Evolutionary conservation across 2,113 vertebrate species (phyloP), one percentile per base, ranked within the genome.

Genomic region (Pseudopodoces humilis): DNA sequence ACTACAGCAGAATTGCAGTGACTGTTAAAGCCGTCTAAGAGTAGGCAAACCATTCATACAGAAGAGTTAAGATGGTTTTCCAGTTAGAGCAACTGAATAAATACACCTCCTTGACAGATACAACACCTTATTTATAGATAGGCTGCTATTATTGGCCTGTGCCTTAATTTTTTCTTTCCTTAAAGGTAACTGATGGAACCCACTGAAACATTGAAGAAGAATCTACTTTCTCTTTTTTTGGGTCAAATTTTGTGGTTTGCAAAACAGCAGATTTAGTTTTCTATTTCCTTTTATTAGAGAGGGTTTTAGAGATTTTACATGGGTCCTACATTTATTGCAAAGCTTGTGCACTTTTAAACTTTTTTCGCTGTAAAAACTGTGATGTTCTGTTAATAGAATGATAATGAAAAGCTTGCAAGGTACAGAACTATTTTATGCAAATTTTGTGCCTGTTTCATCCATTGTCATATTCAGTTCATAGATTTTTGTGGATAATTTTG

Each of bases 401-500:
- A 47, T 63, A 68, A 50, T 56, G 52, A 91, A 87, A 87, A 92
- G 1, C 41, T 89, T 78, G 52, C 41, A 60, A n/a, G 41, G 89
- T 21, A 44, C 30, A 63, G 58, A 86, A 62, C 24, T 46, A 24
- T 53, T 94, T 89, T 23, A 84, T 82, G 72, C 52, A 94, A 94
- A 87, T 67, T 1, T 74, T 83, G 18, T 82, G 58, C 35, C 39
- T 87, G 10, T 91, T 91, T 89, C 47, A 63, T 79, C 46, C n/a
- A 41, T 75, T 82, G 49, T 79, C 53, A 68, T 41, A n/a, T 85
- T 75, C 56, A 82, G 70, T 64, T 95, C 22, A 14, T 56, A 53
- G n/a, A 68, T 82, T 92, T 35, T 44, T 82, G 65, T 56, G 65
- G 39, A 84, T 52, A 22, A 84, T 90, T 94, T 95, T 95, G 55